These are phyloP conservation scores for Linepithema humile DNA, from an alignment of 1,140 invertebrate species.

Conservation along the genomic window DNA sequence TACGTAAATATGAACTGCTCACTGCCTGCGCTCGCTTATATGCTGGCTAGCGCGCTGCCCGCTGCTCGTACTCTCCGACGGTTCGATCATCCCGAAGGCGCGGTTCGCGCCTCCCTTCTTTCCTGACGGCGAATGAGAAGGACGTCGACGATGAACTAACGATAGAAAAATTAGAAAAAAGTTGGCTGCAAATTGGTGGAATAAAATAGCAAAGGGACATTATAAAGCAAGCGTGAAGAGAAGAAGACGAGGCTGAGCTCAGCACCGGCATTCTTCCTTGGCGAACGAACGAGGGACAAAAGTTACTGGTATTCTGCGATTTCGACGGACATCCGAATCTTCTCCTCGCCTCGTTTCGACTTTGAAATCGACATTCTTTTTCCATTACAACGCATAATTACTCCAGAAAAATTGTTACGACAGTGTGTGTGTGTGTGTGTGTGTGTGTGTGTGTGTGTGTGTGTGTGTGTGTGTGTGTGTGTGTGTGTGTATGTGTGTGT, in stretches of 20 bases:
- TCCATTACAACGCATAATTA: too few species aligned
- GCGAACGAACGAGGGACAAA: too few species aligned
- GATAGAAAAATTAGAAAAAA: not conserved
- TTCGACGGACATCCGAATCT: too few species aligned
- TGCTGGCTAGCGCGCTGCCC: conserved; percentile 80
- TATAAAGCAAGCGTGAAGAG: not conserved
- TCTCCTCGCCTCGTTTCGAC: not conserved
- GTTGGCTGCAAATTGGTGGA: not conserved
- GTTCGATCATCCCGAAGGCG: conserved; percentile 20
- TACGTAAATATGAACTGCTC: conserved; percentile 82
- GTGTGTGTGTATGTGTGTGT: too few species aligned
- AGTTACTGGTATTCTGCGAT: too few species aligned
- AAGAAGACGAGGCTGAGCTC: not conserved
- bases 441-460: too few species aligned
- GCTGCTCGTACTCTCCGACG: conserved; percentile 78
- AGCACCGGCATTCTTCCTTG: not conserved
- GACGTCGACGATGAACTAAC: not conserved
- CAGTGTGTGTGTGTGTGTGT: too few species aligned
- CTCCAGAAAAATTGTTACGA: too few species aligned
- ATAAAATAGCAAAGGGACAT: not conserved
- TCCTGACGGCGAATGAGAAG: not conserved
- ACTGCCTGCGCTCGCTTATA: conserved; percentile 82
- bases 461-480: too few species aligned
- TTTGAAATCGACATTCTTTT: not conserved
- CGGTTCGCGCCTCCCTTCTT: conserved; percentile 40